These are phyloP conservation scores for Myotis planiceps DNA, from an alignment of 2,797 vertebrate species.

Conservation along the genomic window DNA sequence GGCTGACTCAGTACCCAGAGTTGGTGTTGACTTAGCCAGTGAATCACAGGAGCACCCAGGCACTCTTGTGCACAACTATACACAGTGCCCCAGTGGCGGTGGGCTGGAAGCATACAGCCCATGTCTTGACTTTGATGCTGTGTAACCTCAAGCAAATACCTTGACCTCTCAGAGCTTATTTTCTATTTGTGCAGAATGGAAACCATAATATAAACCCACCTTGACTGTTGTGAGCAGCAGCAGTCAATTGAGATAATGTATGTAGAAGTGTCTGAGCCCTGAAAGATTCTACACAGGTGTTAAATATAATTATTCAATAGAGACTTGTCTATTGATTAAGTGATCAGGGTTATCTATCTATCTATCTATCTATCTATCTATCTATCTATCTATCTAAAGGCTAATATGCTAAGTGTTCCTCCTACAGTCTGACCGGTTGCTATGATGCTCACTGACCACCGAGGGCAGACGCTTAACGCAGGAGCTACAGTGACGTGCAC, in stretches of 20 bases:
- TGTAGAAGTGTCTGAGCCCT: background rate
- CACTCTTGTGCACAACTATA: background rate
- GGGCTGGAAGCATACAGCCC: background rate
- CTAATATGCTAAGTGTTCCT: too few species aligned
- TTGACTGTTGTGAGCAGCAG: background rate
- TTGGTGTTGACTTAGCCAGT: background rate
- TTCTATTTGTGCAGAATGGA: background rate
- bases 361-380: too few species aligned
- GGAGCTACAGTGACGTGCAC: too few species aligned
- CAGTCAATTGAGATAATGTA: background rate
- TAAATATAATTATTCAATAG: background rate
- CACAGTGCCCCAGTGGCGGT: rapidly evolving
- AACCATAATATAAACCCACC: background rate
- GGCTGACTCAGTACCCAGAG: background rate
- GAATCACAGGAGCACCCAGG: background rate
- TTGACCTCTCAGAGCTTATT: background rate
- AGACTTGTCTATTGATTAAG: background rate
- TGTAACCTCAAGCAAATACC: background rate
- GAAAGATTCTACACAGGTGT: background rate
- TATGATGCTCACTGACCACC: too few species aligned
- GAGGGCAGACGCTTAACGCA: too few species aligned
- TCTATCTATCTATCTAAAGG: too few species aligned
- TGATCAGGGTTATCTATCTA: background rate
- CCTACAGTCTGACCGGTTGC: too few species aligned
- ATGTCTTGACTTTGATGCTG: background rate